Conservation (phyloP, 2,888 invertebrate genomes). For the Plebejus anna region DNA sequence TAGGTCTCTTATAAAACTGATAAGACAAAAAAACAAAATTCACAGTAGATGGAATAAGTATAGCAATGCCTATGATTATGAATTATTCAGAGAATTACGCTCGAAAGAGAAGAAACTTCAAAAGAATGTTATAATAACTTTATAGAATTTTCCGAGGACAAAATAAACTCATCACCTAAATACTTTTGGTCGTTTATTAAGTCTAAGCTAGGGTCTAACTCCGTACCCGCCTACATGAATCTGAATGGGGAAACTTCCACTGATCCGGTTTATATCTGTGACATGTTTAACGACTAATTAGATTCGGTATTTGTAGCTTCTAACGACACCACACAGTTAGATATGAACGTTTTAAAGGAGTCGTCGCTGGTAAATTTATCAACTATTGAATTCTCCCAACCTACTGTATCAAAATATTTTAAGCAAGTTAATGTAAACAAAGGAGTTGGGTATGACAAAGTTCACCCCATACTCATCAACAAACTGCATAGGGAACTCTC, state of each 20-base stretch:
- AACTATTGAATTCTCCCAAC: neutral
- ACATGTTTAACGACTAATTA: neutral
- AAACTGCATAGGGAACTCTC: too few relatives aligned
- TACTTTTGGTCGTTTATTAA: neutral
- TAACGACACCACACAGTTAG: neutral
- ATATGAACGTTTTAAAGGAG: neutral
- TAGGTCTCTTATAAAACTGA: neutral
- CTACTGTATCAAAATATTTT: neutral
- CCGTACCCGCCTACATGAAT: neutral
- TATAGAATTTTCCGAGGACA: neutral
- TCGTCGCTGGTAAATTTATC: neutral
- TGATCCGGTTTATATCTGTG: neutral
- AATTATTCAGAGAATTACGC: neutral
- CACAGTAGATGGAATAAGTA: slow-evolving; percentile 1
- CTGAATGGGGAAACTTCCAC: neutral
- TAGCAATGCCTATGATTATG: neutral
- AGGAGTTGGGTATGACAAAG: too few relatives aligned
- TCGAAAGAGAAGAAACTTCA: neutral
- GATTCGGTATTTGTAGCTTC: neutral
- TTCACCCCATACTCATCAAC: too few relatives aligned
- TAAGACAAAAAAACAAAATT: neutral
- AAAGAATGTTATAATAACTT: neutral
- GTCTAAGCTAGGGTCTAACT: slow-evolving; percentile 7
- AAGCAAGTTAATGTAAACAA: neutral
- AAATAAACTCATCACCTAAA: neutral